These are phyloP conservation scores for Adineta ricciae DNA, from an alignment of 2,888 invertebrate genomes.

Conservation along the genomic window DNA sequence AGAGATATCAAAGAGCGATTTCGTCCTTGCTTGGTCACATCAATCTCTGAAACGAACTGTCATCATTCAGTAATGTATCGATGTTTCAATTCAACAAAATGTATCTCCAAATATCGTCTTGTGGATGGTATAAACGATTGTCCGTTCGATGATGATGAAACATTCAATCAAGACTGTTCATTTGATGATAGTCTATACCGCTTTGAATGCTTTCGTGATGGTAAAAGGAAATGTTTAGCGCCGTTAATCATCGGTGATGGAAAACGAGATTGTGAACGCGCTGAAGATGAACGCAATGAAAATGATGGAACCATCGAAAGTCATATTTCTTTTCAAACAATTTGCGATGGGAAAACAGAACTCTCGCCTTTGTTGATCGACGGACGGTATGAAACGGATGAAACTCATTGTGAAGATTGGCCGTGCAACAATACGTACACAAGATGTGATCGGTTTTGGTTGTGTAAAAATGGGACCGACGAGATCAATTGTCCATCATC, in stretches of 20 bases:
- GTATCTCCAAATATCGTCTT: background rate
- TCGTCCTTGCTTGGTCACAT: background rate
- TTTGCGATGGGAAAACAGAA: background rate
- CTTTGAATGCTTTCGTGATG: background rate
- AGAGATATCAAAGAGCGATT: background rate
- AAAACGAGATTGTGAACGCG: too few species aligned
- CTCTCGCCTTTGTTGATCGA: background rate
- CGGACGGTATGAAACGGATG: background rate
- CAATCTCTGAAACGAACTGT: background rate
- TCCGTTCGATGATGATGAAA: background rate
- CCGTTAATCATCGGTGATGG: background rate
- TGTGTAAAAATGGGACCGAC: background rate
- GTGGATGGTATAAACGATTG: background rate
- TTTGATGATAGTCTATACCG: background rate
- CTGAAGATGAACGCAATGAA: background rate
- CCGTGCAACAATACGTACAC: background rate
- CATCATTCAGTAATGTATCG: background rate
- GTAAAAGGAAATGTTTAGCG: background rate
- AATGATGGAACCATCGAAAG: too few species aligned
- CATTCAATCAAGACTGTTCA: background rate
- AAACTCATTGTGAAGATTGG: background rate
- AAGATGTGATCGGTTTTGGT: background rate
- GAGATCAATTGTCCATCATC: background rate
- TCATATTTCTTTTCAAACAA: background rate
- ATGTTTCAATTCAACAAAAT: background rate